Percentiles rank a stretch among this genome's conserved stretches.
phyloP scores from a whole-genome alignment of 2,888 invertebrate species.

The Megaustenia siamemsis region DNA sequence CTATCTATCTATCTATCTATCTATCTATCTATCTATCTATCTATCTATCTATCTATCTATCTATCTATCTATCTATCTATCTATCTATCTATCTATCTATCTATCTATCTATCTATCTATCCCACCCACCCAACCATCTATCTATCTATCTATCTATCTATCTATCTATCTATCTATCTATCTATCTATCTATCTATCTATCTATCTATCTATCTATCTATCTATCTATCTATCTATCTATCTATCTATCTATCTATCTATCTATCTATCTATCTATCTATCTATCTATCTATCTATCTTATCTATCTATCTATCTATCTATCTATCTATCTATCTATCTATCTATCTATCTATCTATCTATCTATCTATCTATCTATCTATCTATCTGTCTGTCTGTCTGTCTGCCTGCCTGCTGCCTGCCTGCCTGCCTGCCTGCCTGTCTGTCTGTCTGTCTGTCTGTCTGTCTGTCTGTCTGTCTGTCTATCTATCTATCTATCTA shows the following conservation, averaged over 20 bases:
- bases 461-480: background rate
- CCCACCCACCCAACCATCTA: background rate
- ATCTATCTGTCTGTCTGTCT: background rate
- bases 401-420: background rate
- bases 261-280: background rate
- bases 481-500: conserved; percentile 8
- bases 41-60: conserved; percentile 9
- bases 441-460: background rate
- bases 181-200: conserved; percentile 12
- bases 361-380: background rate
- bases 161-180: conserved; percentile 27
- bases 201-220: conserved; percentile 1
- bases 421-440: background rate
- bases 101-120: conserved; percentile 5
- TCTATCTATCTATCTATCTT: background rate
- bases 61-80: conserved; percentile 19
- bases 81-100: conserved; percentile 29
- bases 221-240: background rate
- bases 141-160: conserved; percentile 1
- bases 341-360: background rate
- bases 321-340: background rate
- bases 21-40: conserved; percentile 28
- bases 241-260: background rate
- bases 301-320: background rate
- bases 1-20: conserved; percentile 1